Evolutionary conservation across 2,113 vertebrate genomes (phyloP), one percentile per base, ranked within the genome.

Genomic region (Nyctibius bracteatus): DNA sequence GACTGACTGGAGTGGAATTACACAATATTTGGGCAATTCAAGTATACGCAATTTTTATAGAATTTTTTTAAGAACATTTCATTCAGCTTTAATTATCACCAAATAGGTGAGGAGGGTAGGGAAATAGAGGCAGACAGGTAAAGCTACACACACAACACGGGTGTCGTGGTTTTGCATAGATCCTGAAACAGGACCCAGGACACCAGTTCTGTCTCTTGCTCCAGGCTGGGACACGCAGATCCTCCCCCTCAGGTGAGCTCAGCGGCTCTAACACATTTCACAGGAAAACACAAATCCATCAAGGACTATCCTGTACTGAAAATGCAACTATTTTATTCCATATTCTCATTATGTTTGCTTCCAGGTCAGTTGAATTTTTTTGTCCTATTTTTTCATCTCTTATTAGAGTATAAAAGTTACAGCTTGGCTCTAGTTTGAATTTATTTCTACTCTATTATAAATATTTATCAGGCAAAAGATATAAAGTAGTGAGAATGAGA

Each of bases 401-500:
- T 82, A 62, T 49, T 86, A 37, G 24, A 94, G 10, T 27, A 47
- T 46, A 47, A 77, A 63, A 81, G 25, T 87, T 65, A 87, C 49
- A 97, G 81, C 71, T 47, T 70, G 3, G 41, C 20, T 79, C 30
- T 30, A 37, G 73, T 82, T 80, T 67, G 46, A 65, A 71, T 71
- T 81, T 78, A 93, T 90, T 94, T 91, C 35, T 92, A 44, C 43
- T 59, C 23, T 39, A 75, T 54, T 83, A 71, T 87, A 43, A 92
- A 67, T 72, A 95, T 96, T 96, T 92, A 78, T 77, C 79, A 47
- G 58, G 33, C 12, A 91, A 93, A 92, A 92, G 55, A 30, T 49
- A 92, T 19, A n/a, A 90, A 81, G 17, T 24, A 86, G 24, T 54
- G 63, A 85, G 49, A 95, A 92, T 37, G 14, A 96, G 84, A 86